Evolutionary conservation across 2,797 vertebrate species (phyloP), one percentile per base, ranked within the genome.

Genomic region (Agapornis canus): DNA sequence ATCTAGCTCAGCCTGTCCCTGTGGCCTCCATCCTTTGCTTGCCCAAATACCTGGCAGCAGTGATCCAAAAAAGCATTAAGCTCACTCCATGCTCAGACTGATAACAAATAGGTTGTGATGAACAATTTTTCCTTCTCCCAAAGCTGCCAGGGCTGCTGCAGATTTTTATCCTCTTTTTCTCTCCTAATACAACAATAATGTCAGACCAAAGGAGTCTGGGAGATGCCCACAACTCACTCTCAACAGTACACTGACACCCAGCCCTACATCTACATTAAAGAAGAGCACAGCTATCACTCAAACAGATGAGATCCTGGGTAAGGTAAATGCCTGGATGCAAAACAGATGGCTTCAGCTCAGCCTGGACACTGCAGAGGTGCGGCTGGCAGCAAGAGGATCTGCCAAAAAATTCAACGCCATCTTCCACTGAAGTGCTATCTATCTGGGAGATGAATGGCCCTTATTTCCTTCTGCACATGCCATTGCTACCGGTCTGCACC

Each of bases 271-370:
- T 63, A 27, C 72, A 45, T 60, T 73, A 86, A 76, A 79, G 94
- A 86, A 35, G 89, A 94, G 89, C 91, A 64, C 37, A 69, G 87
- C 32, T 69, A 91, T 94, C 79, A 21, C 54, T 94, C 87, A 83
- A 15, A 29, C 2, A 48, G 5, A 49, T 1, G 21, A 89, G 52
- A 3, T 4, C 26, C 2, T 6, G 47, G 70, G 59, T n/a, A 60
- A 86, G 87, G 42, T 37, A 48, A 86, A 21, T 3, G 32, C 2
- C 6, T n/a, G 84, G 90, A 81, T 88, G 85, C 83, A 54, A 95
- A 92, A 78, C 65, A 93, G 47, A 76, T 91, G 68, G 21, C 76
- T 95, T 57, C 61, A 78, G 86, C 72, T 93, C 37, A 26, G 79
- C 37, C 51, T 0, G 10, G 84, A 61, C 69, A 48, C 5, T 26